These are phyloP conservation scores for Phenganax stokvisi DNA, from an alignment of 92 coral and sea anemone species.

Conservation along the genomic window DNA sequence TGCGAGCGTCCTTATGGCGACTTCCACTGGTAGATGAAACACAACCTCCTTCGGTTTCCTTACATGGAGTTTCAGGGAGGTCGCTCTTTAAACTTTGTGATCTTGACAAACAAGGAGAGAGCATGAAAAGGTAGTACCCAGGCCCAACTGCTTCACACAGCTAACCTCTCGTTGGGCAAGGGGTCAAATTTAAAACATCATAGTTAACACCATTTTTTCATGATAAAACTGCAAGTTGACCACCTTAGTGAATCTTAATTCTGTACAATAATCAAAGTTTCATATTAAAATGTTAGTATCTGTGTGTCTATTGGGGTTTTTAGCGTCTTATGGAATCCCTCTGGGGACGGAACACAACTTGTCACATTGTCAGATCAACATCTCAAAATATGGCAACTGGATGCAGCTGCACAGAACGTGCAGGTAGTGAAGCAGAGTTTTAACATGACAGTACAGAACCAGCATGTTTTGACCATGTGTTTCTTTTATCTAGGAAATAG, in stretches of 20 bases:
- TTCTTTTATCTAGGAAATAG: conserved; percentile 56
- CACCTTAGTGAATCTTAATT: too few species aligned
- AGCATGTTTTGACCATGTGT: background rate
- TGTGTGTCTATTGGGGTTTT: background rate
- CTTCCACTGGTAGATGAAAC: conserved; percentile 94
- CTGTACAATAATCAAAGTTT: background rate
- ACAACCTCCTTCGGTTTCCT: conserved; percentile 86
- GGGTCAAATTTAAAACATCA: too few species aligned
- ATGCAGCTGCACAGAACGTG: conserved; percentile 54
- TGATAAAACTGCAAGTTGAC: too few species aligned
- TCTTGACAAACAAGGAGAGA: conserved; percentile 70
- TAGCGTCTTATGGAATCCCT: conserved; percentile 94
- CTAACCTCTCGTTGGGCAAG: too few species aligned
- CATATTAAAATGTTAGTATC: background rate
- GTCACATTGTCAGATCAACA: conserved; percentile 90
- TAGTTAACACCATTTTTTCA: too few species aligned
- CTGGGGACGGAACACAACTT: conserved; percentile 91
- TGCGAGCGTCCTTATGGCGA: conserved; percentile 88
- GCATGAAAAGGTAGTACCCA: conserved; percentile 63
- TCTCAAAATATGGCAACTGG: conserved; percentile 78
- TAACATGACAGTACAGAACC: background rate
- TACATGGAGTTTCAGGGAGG: conserved; percentile 77
- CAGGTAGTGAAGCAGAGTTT: conserved; percentile 48
- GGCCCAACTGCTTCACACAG: too few species aligned
- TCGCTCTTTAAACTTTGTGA: conserved; percentile 76